Evolutionary conservation across 2,113 vertebrate genomes (phyloP).

Genomic region (Spheniscus mendiculus): DNA sequence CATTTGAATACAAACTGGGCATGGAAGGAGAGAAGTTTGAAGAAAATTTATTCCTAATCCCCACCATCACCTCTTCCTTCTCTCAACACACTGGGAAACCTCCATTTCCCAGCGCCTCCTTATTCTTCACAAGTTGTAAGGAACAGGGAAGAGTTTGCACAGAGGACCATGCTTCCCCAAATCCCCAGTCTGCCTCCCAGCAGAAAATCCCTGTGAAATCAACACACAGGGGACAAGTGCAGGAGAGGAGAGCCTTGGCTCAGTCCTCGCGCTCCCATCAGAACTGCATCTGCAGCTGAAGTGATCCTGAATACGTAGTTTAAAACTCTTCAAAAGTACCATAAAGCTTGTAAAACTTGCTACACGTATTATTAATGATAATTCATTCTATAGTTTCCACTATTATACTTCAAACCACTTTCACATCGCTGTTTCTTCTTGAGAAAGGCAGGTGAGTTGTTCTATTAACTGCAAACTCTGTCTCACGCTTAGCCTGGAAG

Average conservation of each 20-base stretch:
- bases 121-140: neutral
- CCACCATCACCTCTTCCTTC: neutral
- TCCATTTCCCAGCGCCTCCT: neutral
- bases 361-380: neutral
- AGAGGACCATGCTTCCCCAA: neutral
- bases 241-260: neutral
- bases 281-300: neutral
- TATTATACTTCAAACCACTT: neutral
- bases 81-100: neutral
- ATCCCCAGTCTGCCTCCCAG: neutral
- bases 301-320: fast-evolving
- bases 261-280: neutral
- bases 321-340: neutral
- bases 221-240: fast-evolving
- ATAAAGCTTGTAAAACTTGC: neutral
- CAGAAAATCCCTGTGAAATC: neutral
- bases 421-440: neutral
- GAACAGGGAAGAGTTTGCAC: fast-evolving
- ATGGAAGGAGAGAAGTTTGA: neutral
- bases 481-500: neutral
- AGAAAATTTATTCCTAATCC: neutral
- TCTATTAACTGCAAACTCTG: neutral
- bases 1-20: neutral
- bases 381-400: neutral
- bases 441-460: neutral